Conservation (phyloP, 2,797 vertebrate species). For the Margarornis squamiger region DNA sequence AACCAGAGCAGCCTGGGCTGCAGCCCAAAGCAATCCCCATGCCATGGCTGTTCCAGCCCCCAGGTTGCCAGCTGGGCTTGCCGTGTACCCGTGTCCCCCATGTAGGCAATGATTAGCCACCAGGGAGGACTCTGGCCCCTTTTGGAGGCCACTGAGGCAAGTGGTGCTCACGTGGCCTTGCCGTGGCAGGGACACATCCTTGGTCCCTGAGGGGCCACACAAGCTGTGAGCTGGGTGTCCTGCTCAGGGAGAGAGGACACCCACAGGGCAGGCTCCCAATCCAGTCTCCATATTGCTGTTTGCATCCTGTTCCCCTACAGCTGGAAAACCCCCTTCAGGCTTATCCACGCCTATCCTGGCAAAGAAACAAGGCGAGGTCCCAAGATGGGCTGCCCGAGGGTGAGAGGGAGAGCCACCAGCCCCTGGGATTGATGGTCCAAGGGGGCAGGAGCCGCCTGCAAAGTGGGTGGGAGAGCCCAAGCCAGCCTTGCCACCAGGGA, state of each 20-base stretch:
- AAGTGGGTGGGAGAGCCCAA: fast-evolving
- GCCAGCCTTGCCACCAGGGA: fast-evolving
- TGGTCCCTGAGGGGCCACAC: background rate
- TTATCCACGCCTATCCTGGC: background rate
- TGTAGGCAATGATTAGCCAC: background rate
- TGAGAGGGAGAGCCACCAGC: background rate
- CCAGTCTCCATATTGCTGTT: background rate
- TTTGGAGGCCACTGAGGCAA: background rate
- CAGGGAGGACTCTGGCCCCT: background rate
- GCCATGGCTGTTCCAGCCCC: background rate
- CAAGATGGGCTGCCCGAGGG: background rate
- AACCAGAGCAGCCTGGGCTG: background rate
- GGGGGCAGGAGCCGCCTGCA: background rate
- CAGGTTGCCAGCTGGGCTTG: fast-evolving
- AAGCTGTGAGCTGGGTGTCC: background rate
- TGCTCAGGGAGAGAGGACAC: background rate
- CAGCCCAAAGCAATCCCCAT: background rate
- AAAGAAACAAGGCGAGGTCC: background rate
- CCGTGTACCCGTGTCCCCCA: fast-evolving
- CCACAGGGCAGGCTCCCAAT: background rate
- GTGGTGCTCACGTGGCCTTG: fast-evolving
- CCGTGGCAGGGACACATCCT: fast-evolving
- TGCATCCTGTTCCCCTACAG: background rate
- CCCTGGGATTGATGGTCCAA: fast-evolving
- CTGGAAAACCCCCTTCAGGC: background rate